Evolutionary conservation across 2,113 vertebrate species (phyloP).

Genomic region (Pluvianellus socialis): DNA sequence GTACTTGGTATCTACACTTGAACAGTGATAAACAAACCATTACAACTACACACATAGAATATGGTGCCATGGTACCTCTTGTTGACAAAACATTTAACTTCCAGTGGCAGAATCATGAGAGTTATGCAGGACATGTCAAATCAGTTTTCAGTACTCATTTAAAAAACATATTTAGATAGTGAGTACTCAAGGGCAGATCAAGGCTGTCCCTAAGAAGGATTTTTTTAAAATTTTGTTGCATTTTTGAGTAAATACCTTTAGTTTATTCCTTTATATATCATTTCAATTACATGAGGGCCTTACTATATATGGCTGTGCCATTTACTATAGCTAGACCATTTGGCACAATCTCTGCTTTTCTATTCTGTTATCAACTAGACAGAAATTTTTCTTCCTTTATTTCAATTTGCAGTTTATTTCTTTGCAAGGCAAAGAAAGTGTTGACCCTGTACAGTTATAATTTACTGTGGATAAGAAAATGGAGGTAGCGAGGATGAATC

Average conservation of each 20-base stretch:
- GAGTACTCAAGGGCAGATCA: background rate
- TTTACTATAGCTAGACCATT: background rate
- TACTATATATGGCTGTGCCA: background rate
- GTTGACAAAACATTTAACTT: background rate
- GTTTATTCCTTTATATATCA: background rate
- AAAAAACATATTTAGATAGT: background rate
- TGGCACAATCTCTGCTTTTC: background rate
- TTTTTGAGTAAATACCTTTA: background rate
- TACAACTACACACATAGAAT: background rate
- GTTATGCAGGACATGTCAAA: background rate
- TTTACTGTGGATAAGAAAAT: constrained; percentile 12
- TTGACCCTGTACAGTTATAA: background rate
- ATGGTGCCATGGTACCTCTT: background rate
- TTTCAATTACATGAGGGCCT: background rate
- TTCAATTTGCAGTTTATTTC: constrained; percentile 1
- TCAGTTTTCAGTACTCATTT: background rate
- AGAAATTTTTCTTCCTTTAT: background rate
- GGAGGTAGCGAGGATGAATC: constrained; percentile 18
- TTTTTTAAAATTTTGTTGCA: background rate
- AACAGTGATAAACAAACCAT: background rate
- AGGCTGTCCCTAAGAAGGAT: background rate
- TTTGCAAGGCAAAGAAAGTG: background rate
- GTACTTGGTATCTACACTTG: background rate
- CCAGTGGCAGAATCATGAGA: background rate
- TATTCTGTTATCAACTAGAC: background rate